Percentiles rank a stretch among this genome's conserved stretches.
Evolutionary conservation across 2,113 vertebrate genomes (phyloP).

Genomic region (Zapornia atra): DNA sequence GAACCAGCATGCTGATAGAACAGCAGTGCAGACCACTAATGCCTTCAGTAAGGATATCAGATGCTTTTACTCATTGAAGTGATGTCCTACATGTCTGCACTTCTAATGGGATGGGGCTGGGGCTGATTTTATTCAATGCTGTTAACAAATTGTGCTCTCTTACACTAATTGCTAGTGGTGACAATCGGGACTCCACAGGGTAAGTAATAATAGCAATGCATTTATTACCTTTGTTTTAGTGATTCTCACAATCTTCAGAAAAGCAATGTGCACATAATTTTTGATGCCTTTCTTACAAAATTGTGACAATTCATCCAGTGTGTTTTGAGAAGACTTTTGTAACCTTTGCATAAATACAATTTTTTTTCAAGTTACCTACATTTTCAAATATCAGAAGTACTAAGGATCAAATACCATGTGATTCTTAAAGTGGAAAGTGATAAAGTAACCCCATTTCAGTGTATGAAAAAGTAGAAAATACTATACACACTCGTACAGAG

Average conservation of each 20-base stretch:
- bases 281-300: neutral
- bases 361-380: neutral
- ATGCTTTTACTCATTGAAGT: neutral
- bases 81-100: neutral
- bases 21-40: neutral
- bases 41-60: neutral
- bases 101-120: neutral
- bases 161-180: neutral
- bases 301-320: neutral
- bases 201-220: neutral
- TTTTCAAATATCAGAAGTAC: neutral
- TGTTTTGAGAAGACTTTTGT: neutral
- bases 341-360: neutral
- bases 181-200: neutral
- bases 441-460: neutral
- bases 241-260: slow-evolving; percentile 17
- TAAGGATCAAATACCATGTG: neutral
- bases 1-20: neutral
- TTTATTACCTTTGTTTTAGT: slow-evolving; percentile 28
- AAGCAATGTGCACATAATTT: slow-evolving; percentile 23
- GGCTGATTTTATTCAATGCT: neutral
- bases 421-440: neutral
- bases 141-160: neutral
- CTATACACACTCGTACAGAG: neutral
- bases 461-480: neutral